Evolutionary conservation across 2,888 invertebrate genomes (phyloP).

Genomic region (Syrphus vitripennis): DNA sequence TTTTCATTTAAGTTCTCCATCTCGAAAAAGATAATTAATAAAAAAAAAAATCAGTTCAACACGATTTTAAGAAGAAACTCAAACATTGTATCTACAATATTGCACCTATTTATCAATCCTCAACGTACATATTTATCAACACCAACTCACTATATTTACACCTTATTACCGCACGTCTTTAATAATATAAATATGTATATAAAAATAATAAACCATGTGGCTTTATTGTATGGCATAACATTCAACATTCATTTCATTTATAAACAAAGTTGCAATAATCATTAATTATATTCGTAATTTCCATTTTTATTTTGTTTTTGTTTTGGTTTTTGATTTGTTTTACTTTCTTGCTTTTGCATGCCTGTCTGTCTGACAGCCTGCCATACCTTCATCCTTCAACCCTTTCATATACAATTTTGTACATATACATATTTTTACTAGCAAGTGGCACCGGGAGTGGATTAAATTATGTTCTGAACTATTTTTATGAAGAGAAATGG

Average conservation of each 20-base stretch:
- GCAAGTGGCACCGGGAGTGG: neutral
- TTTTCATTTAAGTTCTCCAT: too few species aligned
- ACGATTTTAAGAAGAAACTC: neutral
- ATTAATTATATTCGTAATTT: constrained; percentile 44
- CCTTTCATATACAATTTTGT: neutral
- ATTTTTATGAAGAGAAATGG: too few species aligned
- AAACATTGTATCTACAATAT: neutral
- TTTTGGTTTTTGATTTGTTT: neutral
- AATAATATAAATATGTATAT: too few species aligned
- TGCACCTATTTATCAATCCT: neutral
- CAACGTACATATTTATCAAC: neutral
- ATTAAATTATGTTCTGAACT: neutral
- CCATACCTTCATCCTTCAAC: neutral
- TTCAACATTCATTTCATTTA: neutral
- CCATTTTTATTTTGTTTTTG: neutral
- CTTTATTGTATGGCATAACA: neutral
- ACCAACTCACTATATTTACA: neutral
- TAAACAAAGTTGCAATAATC: constrained; percentile 38
- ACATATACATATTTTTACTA: too few species aligned
- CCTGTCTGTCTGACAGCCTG: neutral
- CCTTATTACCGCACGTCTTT: neutral
- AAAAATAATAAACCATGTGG: neutral
- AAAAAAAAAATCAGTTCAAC: too few species aligned
- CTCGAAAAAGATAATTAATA: too few species aligned
- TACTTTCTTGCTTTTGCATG: too few species aligned